Percentiles rank a stretch among this genome's conserved stretches.
Conservation (phyloP, 2,888 invertebrate genomes). For the Eurytoma adleriae region DNA sequence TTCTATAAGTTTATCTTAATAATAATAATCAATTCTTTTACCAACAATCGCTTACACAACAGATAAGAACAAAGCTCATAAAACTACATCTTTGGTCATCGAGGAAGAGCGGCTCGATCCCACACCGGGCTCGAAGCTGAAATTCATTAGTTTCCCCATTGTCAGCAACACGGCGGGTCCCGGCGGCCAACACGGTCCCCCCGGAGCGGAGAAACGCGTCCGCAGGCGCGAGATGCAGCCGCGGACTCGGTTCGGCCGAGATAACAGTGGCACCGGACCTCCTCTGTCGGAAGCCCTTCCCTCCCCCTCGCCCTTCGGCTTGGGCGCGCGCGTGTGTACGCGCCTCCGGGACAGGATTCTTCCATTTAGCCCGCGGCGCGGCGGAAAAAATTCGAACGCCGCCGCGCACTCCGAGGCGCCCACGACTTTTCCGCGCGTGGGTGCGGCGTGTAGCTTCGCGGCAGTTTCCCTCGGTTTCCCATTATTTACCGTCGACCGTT, state of each 20-base stretch:
- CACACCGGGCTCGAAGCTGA: not conserved
- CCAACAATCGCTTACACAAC: no score
- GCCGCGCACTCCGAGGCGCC: conserved; percentile 11
- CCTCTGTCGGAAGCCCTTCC: conserved; percentile 16
- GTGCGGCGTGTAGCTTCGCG: no score
- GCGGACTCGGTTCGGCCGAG: not conserved
- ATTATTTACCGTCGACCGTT: no score
- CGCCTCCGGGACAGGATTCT: conserved; percentile 68
- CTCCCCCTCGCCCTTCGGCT: not conserved
- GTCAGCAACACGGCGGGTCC: conserved; percentile 17
- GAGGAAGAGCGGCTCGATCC: no score
- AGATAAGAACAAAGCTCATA: no score
- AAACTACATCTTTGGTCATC: no score
- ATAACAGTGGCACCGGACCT: conserved; percentile 30
- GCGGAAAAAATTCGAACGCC: not conserved
- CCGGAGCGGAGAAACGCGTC: conserved; percentile 42
- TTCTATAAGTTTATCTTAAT: no score
- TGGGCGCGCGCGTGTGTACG: conserved; percentile 17
- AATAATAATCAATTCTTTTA: no score
- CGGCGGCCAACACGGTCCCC: not conserved
- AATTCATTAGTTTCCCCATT: conserved; percentile 49
- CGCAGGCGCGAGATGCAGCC: not conserved
- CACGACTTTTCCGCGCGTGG: conserved; percentile 38
- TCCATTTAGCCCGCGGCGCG: conserved; percentile 71
- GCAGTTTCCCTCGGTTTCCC: no score